These are phyloP conservation scores for Dastarcus helophoroides DNA, from an alignment of 2,888 invertebrate genomes.

Conservation along the genomic window DNA sequence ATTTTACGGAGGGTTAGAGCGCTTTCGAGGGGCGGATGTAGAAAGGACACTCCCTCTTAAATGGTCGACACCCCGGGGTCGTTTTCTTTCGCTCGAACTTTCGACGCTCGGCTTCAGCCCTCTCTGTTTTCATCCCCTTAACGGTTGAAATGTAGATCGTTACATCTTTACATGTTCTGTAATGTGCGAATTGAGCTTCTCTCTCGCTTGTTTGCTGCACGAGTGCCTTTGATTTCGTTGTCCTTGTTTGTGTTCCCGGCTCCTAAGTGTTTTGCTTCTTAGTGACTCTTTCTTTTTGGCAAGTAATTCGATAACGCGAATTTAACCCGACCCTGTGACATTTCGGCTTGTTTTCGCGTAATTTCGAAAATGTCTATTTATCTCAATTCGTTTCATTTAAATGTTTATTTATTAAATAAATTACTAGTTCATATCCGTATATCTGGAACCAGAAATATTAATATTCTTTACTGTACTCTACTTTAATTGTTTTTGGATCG, in stretches of 20 bases:
- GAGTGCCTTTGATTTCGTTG: slow-evolving; percentile 19
- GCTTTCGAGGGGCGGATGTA: slow-evolving; percentile 32
- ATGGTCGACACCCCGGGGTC: slow-evolving; percentile 32
- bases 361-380: too few species aligned
- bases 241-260: slow-evolving; percentile 15
- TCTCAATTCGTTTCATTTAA: too few species aligned
- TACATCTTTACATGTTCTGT: slow-evolving; percentile 15
- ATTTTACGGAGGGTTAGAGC: slow-evolving; percentile 11
- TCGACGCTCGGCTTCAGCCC: slow-evolving; percentile 12
- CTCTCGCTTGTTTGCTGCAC: slow-evolving; percentile 11
- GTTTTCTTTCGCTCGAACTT: slow-evolving; percentile 20
- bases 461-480: too few species aligned
- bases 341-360: too few species aligned
- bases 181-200: slow-evolving; percentile 18
- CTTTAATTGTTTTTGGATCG: too few species aligned
- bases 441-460: too few species aligned
- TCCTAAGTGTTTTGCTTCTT: too few species aligned
- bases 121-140: slow-evolving; percentile 21
- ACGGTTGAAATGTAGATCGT: slow-evolving; percentile 21
- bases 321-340: too few species aligned
- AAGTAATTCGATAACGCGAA: too few species aligned
- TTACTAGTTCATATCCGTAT: too few species aligned
- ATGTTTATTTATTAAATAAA: too few species aligned
- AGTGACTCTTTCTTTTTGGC: too few species aligned
- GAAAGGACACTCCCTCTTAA: slow-evolving; percentile 34